These are phyloP conservation scores for Bombus sylvicola DNA, from an alignment of 1,140 invertebrate species.

Conservation along the genomic window DNA sequence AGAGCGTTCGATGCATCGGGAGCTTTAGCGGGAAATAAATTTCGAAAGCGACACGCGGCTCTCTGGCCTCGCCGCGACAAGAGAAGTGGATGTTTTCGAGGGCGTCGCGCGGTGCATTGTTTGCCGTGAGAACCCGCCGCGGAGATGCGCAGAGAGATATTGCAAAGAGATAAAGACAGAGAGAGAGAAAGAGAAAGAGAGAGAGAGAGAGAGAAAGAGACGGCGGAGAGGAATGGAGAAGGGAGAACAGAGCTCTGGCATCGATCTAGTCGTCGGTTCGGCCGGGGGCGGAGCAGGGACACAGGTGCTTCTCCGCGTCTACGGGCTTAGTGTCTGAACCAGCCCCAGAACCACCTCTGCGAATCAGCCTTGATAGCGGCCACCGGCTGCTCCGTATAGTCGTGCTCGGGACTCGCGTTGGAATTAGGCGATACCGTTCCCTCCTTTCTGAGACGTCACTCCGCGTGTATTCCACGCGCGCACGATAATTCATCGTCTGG, in stretches of 20 bases:
- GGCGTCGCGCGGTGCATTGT: slow-evolving; percentile 74
- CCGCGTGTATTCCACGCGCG: slow-evolving; percentile 21
- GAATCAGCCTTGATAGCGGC: slow-evolving; percentile 68
- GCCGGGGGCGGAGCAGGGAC: slow-evolving; percentile 72
- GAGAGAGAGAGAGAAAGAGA: slow-evolving; percentile 10
- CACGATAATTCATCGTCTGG: slow-evolving; percentile 33
- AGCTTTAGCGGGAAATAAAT: slow-evolving; percentile 71
- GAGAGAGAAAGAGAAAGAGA: slow-evolving; percentile 12
- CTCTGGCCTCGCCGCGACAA: slow-evolving; percentile 63
- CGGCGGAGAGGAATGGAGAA: slow-evolving; percentile 54
- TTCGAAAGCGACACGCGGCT: slow-evolving; percentile 65
- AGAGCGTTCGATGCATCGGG: slow-evolving; percentile 58
- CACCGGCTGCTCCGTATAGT: slow-evolving; percentile 64
- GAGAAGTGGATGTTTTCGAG: slow-evolving; percentile 77
- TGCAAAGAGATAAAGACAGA: slow-evolving; percentile 67
- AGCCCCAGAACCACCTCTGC: slow-evolving; percentile 69
- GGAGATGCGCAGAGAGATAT: slow-evolving; percentile 73
- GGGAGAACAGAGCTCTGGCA: slow-evolving; percentile 68
- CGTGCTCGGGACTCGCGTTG: slow-evolving; percentile 43
- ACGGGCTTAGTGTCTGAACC: slow-evolving; percentile 76
- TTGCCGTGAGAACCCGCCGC: slow-evolving; percentile 73
- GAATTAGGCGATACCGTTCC: slow-evolving; percentile 56
- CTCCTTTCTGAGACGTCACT: slow-evolving; percentile 25
- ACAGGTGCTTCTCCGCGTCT: slow-evolving; percentile 77
- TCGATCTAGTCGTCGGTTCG: slow-evolving; percentile 76